phyloP scores from a whole-genome alignment of 2,888 invertebrate species.

The Pyrocoelia pectoralis region DNA sequence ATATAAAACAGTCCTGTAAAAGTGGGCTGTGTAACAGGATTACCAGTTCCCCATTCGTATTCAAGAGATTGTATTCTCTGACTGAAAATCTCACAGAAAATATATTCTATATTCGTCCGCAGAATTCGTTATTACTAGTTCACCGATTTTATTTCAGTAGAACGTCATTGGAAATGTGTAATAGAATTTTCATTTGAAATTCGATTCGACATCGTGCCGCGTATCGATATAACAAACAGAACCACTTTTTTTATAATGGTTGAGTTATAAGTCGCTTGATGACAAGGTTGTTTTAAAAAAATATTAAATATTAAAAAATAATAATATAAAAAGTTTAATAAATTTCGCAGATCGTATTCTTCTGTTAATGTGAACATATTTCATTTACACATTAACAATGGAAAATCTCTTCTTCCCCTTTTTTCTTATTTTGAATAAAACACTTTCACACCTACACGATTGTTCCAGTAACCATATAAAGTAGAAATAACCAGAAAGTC shows the following conservation, averaged over 20 bases:
- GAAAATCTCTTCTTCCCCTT: neutral
- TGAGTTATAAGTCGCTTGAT: no score
- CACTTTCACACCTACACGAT: constrained; percentile 48
- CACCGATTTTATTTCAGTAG: constrained; percentile 37
- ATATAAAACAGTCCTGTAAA: constrained; percentile 51
- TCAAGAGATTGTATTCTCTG: constrained; percentile 37
- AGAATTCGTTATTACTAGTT: constrained; percentile 40
- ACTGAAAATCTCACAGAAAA: constrained; percentile 47
- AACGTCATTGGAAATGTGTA: constrained; percentile 29
- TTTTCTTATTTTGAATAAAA: constrained; percentile 42
- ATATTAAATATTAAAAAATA: no score
- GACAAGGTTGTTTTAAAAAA: no score
- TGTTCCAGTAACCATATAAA: constrained; percentile 42
- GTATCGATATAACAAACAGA: no score
- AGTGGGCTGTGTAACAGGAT: constrained; percentile 52
- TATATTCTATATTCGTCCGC: constrained; percentile 49
- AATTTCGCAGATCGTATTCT: neutral
- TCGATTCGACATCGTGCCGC: no score
- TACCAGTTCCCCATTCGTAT: constrained; percentile 48
- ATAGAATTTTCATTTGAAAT: constrained; percentile 19
- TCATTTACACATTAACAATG: constrained; percentile 6
- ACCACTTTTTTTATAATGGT: no score
- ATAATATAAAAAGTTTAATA: no score
- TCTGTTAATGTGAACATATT: neutral
- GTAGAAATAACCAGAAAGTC: constrained; percentile 47